Percentiles rank a stretch among this genome's conserved stretches.
Evolutionary conservation across 2,888 invertebrate species (phyloP).

Genomic region (Carterocephalus palaemon): DNA sequence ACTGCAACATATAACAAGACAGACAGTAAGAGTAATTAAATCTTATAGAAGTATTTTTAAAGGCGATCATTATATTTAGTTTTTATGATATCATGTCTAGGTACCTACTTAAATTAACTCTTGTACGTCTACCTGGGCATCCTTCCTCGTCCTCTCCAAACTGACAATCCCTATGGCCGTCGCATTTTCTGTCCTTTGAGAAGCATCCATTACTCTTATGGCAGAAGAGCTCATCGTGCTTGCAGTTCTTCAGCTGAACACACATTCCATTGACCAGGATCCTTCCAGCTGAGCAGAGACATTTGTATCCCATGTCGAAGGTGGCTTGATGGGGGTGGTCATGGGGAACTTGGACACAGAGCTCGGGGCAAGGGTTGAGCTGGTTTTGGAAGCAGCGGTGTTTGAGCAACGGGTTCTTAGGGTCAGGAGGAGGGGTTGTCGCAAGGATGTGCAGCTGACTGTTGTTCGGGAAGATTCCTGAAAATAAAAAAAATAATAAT

Average conservation of each 20-base stretch:
- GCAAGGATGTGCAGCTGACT: conserved; percentile 56
- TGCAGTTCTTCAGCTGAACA: conserved; percentile 68
- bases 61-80: too few species aligned
- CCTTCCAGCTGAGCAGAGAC: conserved; percentile 84
- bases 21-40: too few species aligned
- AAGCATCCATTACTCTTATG: conserved; percentile 68
- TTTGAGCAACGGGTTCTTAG: conserved; percentile 37
- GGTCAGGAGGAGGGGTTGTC: conserved; percentile 37
- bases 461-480: conserved; percentile 73
- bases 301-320: conserved; percentile 46
- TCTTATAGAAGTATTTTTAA: too few species aligned
- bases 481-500: conserved; percentile 32
- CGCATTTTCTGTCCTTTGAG: conserved; percentile 55
- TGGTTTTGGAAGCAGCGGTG: conserved; percentile 78
- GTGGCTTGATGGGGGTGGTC: conserved; percentile 26
- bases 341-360: conserved; percentile 80
- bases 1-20: too few species aligned
- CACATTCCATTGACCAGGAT: conserved; percentile 78
- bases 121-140: conserved; percentile 66
- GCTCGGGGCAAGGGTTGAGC: conserved; percentile 84
- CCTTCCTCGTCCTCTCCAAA: conserved; percentile 77
- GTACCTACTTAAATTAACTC: too few species aligned
- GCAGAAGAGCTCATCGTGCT: conserved; percentile 66
- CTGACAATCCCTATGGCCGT: conserved; percentile 73
- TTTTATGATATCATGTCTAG: too few species aligned